Conservation (phyloP, 2,113 vertebrate genomes). For the Ondatra zibethicus region DNA sequence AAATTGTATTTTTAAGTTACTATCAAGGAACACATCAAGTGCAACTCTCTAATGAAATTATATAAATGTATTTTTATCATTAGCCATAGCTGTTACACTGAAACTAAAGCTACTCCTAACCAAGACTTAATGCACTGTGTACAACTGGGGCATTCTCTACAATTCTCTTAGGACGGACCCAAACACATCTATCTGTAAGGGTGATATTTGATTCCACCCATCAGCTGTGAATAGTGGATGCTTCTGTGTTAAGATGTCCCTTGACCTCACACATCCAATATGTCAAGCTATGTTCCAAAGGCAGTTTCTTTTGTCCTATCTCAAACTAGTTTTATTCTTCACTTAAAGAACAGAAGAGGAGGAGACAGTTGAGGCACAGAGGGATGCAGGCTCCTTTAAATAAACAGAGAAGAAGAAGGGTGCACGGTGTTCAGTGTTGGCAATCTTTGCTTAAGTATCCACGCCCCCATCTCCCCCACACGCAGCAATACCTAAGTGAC, state of each 20-base stretch:
- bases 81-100: neutral
- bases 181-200: slow-evolving; percentile 42
- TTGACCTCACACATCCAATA: slow-evolving; percentile 56
- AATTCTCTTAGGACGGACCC: slow-evolving; percentile 33
- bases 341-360: slow-evolving; percentile 50
- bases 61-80: slow-evolving; percentile 59
- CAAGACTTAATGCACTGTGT: neutral
- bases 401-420: slow-evolving; percentile 63
- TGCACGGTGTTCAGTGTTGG: slow-evolving; percentile 39
- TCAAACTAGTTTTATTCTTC: slow-evolving; percentile 55
- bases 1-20: neutral
- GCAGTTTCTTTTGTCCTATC: slow-evolving; percentile 35
- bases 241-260: slow-evolving; percentile 37
- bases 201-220: slow-evolving; percentile 41
- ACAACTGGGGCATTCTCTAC: slow-evolving; percentile 4
- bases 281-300: slow-evolving; percentile 43
- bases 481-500: slow-evolving; percentile 97
- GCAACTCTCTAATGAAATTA: slow-evolving; percentile 43
- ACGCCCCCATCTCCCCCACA: slow-evolving; percentile 83
- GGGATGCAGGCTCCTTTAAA: slow-evolving; percentile 50
- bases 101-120: slow-evolving; percentile 21
- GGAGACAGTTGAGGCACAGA: neutral
- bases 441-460: slow-evolving; percentile 18
- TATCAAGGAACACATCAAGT: slow-evolving; percentile 31
- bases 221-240: slow-evolving; percentile 39